Evolutionary conservation across 2,888 invertebrate genomes (phyloP).

Genomic region (Sisyra terminalis): DNA sequence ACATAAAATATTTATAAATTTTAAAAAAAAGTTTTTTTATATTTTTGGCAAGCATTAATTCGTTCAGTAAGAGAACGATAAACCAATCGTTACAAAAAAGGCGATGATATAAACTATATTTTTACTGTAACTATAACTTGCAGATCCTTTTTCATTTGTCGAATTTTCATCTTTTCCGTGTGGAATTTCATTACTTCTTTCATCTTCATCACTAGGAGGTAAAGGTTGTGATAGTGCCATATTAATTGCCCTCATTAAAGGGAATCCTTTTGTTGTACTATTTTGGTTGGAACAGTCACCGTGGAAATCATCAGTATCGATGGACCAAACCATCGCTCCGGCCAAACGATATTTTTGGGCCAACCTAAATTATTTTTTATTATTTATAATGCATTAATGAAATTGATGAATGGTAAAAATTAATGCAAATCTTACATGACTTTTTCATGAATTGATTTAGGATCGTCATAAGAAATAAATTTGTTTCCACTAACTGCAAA

Average conservation of each 20-base stretch:
- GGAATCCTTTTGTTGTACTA: slow-evolving; percentile 40
- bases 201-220: slow-evolving; percentile 31
- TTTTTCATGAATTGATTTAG: slow-evolving; percentile 56
- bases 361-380: slow-evolving; percentile 24
- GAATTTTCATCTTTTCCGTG: slow-evolving; percentile 8
- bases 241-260: slow-evolving; percentile 56
- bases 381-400: slow-evolving; percentile 11
- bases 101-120: too few relatives aligned
- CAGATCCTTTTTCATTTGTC: not conserved
- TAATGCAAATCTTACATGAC: slow-evolving; percentile 32
- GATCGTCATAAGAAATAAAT: slow-evolving; percentile 63
- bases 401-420: not conserved
- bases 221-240: slow-evolving; percentile 39
- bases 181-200: slow-evolving; percentile 28
- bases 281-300: slow-evolving; percentile 42
- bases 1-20: too few relatives aligned
- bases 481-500: slow-evolving; percentile 41
- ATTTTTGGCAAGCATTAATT: too few relatives aligned
- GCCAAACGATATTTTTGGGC: slow-evolving; percentile 48
- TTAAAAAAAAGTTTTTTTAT: too few relatives aligned
- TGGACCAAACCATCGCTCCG: slow-evolving; percentile 79
- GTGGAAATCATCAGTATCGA: slow-evolving; percentile 75
- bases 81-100: too few relatives aligned
- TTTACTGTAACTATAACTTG: too few relatives aligned
- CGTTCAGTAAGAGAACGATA: too few relatives aligned